Percentiles rank a stretch among this genome's conserved stretches.
phyloP scores from a whole-genome alignment of 2,113 vertebrate genomes.

The Morone saxatilis region DNA sequence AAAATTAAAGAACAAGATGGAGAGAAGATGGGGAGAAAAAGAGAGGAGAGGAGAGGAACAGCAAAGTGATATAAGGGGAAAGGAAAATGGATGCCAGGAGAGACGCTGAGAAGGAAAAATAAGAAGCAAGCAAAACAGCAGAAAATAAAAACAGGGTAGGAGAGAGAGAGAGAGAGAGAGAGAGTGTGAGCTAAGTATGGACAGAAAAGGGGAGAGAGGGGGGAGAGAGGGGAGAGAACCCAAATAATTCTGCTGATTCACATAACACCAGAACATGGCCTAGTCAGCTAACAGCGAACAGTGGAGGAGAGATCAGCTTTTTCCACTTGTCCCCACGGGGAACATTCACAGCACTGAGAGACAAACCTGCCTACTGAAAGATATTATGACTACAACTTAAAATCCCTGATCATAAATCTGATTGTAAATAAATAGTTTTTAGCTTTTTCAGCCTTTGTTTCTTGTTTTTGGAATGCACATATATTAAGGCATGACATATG shows the following conservation, averaged over 20 bases:
- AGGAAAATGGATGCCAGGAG: conserved; percentile 3
- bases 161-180: background rate
- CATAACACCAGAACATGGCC: conserved; percentile 46
- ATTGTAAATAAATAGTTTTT: conserved; percentile 60
- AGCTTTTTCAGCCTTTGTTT: background rate
- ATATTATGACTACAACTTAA: conserved; percentile 5
- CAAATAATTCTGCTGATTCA: conserved; percentile 70
- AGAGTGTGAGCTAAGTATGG: background rate
- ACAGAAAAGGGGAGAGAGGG: background rate
- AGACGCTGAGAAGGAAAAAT: background rate
- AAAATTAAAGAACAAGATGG: background rate
- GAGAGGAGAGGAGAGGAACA: background rate
- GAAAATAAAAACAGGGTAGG: background rate
- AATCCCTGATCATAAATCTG: conserved; percentile 50
- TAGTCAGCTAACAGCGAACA: conserved; percentile 46
- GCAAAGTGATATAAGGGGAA: background rate
- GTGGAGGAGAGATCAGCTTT: conserved; percentile 55
- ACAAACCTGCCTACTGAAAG: conserved; percentile 14
- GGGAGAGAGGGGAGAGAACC: conserved; percentile 28
- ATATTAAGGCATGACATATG: background rate
- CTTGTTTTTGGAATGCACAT: conserved; percentile 23
- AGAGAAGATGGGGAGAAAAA: background rate
- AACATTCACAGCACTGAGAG: conserved; percentile 54
- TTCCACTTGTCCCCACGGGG: conserved; percentile 19
- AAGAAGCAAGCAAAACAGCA: background rate